phyloP scores from a whole-genome alignment of 1,140 invertebrate genomes.

The Camponotus pennsylvanicus region DNA sequence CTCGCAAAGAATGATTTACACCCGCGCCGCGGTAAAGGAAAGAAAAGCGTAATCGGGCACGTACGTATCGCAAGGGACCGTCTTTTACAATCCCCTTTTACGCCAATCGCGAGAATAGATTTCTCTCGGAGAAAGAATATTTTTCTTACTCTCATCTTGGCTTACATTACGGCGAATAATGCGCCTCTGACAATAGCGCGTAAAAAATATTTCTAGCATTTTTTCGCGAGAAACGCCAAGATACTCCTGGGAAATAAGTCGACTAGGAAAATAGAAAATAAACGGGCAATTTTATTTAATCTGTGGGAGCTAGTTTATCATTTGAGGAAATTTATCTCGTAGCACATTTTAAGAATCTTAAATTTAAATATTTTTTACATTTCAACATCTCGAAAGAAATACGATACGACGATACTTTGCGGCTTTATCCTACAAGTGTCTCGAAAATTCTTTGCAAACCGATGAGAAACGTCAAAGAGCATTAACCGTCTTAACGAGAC shows the following conservation, averaged over 20 bases:
- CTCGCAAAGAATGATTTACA: slow-evolving; percentile 47
- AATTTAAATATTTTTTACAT: too few relatives aligned
- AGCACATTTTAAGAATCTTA: not conserved
- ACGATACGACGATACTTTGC: not conserved
- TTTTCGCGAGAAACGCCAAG: not conserved
- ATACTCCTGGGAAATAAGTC: not conserved
- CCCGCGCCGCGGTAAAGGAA: not conserved
- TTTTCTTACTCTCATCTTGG: slow-evolving; percentile 8
- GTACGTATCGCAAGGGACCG: slow-evolving; percentile 37
- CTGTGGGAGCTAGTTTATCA: not conserved
- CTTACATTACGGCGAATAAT: slow-evolving; percentile 9
- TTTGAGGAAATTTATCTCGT: not conserved
- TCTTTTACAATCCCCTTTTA: slow-evolving; percentile 40
- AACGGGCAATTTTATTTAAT: not conserved
- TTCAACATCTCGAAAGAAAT: not conserved
- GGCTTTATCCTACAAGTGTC: not conserved
- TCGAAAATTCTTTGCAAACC: slow-evolving; percentile 6
- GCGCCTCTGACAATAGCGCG: not conserved
- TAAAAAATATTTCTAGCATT: not conserved
- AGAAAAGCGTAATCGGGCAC: slow-evolving; percentile 20
- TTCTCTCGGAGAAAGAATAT: not conserved
- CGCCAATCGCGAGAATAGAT: slow-evolving; percentile 38
- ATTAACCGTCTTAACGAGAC: slow-evolving; percentile 33
- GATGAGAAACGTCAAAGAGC: slow-evolving; percentile 22
- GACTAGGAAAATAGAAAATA: not conserved